A percentile compares a stretch with the other conserved stretches of the same genome.
phyloP scores from a whole-genome alignment of 2,113 vertebrate genomes.

The Oreochromis spilurus region DNA sequence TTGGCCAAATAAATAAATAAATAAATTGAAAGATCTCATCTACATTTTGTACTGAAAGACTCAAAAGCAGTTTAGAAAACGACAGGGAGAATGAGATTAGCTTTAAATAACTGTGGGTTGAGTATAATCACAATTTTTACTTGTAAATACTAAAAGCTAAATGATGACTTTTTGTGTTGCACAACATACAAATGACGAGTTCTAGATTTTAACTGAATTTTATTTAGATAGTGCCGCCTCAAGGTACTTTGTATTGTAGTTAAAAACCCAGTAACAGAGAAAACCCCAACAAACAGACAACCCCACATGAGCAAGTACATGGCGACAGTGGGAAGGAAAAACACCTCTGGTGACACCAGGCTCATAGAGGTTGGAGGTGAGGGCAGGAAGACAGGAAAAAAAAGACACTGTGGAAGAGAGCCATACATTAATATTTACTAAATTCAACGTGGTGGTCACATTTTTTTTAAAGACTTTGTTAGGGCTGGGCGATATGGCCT shows the following conservation, averaged over 20 bases:
- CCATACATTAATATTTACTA: too few relatives aligned
- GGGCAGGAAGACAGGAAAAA: not conserved
- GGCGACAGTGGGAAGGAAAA: not conserved
- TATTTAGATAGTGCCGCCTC: too few relatives aligned
- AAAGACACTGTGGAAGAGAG: not conserved
- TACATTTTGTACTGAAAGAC: not conserved
- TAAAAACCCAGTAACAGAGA: not conserved
- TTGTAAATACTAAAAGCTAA: not conserved
- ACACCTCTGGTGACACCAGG: not conserved
- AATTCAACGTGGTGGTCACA: not conserved
- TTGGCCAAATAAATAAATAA: not conserved
- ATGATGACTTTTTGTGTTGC: not conserved
- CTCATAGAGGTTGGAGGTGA: not conserved
- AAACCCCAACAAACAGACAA: not conserved
- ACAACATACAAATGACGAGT: not conserved
- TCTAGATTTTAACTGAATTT: not conserved
- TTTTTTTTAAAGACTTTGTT: not conserved
- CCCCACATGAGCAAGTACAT: not conserved
- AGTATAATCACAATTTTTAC: not conserved
- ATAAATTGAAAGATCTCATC: not conserved
- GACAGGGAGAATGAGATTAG: not conserved
- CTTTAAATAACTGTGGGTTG: not conserved
- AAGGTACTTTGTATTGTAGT: not conserved
- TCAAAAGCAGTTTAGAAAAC: not conserved
- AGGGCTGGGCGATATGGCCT: too few relatives aligned